Base-by-base conservation (phyloP, 2,113 vertebrate genomes). In the Gasterosteus aculeatus region DNA sequence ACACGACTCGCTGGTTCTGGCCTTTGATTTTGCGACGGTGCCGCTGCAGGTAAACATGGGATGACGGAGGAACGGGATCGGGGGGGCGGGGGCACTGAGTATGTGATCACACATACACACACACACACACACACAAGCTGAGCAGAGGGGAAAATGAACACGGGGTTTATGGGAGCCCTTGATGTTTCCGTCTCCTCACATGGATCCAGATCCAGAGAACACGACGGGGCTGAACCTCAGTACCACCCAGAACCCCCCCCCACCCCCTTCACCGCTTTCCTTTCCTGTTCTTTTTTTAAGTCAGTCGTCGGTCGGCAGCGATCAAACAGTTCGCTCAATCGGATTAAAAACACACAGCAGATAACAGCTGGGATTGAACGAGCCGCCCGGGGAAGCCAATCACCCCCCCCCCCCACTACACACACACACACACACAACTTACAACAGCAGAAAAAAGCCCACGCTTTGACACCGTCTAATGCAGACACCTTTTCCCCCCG, bases 11-110 rank as follows among this genome's bases (percentile, higher is more conserved):
- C 39, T 72, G 63, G 80, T 87, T 70, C 84, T 87, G 72, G 61
- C 76, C 87, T 92, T 89, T 91, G 88, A 92, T 89, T 89, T 67
- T 74, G 85, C 31, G 64, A 64, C 84, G 70, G 85, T 33, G 26
- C 51, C n/a, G 75, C 85, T 78, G 69, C 64, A 70, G 81, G 80
- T 88, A 86, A 91, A 83, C 80, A 83, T 73, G 58, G 77, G 74
- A 78, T 69, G 53, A 82, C 38, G 72, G 61, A 58, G 69, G 3
- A 29, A 57, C 5, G 51, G 76, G 61, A 74, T 57, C 57, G 58
- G 47, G 59, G 26, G 38, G 64, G 72, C 59, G 46, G 49, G 67
- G 74, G 56, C 61, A 63, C 59, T 58, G 61, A 88, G 73, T 79
- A 75, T 75, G 69, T 63, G 49, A 73, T 73, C 53, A 63, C 53